These are phyloP conservation scores for Callipepla squamata DNA, from an alignment of 2,113 vertebrate species.

Conservation along the genomic window DNA sequence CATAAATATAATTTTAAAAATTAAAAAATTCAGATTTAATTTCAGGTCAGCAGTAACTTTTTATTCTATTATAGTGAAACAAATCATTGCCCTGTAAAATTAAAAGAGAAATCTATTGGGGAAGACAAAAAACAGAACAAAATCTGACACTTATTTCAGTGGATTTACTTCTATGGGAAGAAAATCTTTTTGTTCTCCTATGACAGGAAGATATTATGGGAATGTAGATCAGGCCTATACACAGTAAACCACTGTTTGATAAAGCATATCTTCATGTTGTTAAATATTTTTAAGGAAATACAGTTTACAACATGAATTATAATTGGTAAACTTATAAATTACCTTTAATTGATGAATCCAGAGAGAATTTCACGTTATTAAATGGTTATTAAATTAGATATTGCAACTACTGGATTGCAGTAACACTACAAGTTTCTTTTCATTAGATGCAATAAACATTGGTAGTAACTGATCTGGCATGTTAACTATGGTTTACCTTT, in stretches of 20 bases:
- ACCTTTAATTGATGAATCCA: conserved; percentile 27
- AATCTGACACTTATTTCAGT: not conserved
- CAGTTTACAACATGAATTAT: not conserved
- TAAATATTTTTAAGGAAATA: not conserved
- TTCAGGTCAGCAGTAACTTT: not conserved
- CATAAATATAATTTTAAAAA: not conserved
- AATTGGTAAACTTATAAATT: not conserved
- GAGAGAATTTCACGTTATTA: not conserved
- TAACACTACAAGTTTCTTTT: not conserved
- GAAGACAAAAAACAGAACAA: not conserved
- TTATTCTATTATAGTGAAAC: not conserved
- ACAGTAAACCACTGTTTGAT: not conserved
- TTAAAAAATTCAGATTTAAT: not conserved
- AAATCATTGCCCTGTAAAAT: not conserved
- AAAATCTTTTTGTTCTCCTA: not conserved
- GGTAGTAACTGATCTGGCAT: conserved; percentile 4
- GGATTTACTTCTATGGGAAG: not conserved
- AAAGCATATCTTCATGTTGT: not conserved
- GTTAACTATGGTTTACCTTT: conserved; percentile 33
- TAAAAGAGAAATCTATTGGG: not conserved
- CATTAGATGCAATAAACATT: conserved; percentile 2
- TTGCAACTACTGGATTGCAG: not conserved
- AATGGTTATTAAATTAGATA: conserved; percentile 21
- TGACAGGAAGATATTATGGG: not conserved
- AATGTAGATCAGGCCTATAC: not conserved